These are phyloP conservation scores for Seriola aureovittata DNA, from an alignment of 2,113 vertebrate genomes.

Conservation along the genomic window DNA sequence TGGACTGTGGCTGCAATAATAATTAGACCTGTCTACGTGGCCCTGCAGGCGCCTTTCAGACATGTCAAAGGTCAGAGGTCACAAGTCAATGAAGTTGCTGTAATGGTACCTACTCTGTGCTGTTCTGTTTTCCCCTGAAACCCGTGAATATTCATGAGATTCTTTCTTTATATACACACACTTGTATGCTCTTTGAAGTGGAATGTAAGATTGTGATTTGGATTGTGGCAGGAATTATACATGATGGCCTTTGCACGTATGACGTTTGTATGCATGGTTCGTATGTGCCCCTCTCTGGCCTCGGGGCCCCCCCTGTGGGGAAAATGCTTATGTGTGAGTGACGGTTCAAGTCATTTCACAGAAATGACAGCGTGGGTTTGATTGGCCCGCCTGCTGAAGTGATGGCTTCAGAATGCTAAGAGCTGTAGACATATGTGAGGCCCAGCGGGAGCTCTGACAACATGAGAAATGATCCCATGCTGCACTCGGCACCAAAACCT, in stretches of 20 bases:
- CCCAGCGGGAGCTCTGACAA: constrained; percentile 80
- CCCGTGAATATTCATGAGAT: constrained; percentile 29
- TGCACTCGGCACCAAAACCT: constrained; percentile 52
- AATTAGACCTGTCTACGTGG: constrained; percentile 39
- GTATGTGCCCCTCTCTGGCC: constrained; percentile 19
- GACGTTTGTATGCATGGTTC: constrained; percentile 12
- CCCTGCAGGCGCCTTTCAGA: constrained; percentile 17
- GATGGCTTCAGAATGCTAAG: constrained; percentile 71
- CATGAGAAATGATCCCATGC: constrained; percentile 76
- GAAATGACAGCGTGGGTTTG: constrained; percentile 79
- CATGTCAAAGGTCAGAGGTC: constrained; percentile 44
- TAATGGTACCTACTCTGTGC: not conserved
- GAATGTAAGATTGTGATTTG: constrained; percentile 12
- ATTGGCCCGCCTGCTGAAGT: constrained; percentile 79
- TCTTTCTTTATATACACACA: not conserved
- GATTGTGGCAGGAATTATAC: not conserved
- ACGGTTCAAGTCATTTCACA: constrained; percentile 76
- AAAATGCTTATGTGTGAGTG: constrained; percentile 67
- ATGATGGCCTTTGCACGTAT: not conserved
- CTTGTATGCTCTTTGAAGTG: not conserved
- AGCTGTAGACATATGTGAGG: constrained; percentile 75
- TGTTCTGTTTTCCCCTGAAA: not conserved
- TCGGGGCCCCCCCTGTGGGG: constrained; percentile 14
- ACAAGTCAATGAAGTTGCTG: constrained; percentile 4
- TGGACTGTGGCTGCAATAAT: constrained; percentile 17